Base-by-base conservation (phyloP, 64 coral and sea anemone genomes). In the Trachythela sp. region DNA sequence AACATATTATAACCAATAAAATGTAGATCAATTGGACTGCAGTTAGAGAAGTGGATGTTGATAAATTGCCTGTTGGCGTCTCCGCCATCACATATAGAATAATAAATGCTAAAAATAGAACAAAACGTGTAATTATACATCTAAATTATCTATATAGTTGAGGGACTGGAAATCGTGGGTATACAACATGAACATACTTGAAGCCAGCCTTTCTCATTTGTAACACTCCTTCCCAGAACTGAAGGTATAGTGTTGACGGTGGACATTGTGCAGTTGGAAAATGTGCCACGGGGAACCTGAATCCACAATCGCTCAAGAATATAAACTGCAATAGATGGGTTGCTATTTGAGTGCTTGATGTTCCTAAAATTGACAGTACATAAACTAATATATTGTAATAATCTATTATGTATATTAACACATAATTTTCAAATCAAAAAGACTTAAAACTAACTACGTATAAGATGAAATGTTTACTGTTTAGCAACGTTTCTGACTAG, bases 251-350 rank as follows among this genome's bases (percentile, higher is more conserved):
- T 36, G 34, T 37, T 34, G 77, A 85, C 8, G 89, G 84, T 36
- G 89, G 39, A 22, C 90, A 91, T 9, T 91, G 30, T 37, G 9
- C 31, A 20, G 84, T 85, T 18, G 60, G 90, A 8, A 42, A 91
- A n/a, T 91, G 64, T 11, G 90, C 90, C 22, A 91, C 24, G 1
- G 90, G 90, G 33, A 91, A 91, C 26, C 90, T 68, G 29, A 91
- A 91, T 0, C 90, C 90, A 86, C 40, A 0, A n/a, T 91, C 90
- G 85, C 90, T 91, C 8, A 91, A 24, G 48, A 77, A 91, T 24
- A 91, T 41, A 40, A 91, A 91, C 33, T 91, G 90, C 24, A 91
- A 39, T 15, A 86, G 50, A 52, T 86, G 84, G 0, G 54, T 75
- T 18, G 90, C 90, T 33, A 91, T 60, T 75, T 91, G 51, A 37